Evolutionary conservation across 53 echinoderm and acorn worm genomes (phyloP).

Genomic region (Henricia sp.): DNA sequence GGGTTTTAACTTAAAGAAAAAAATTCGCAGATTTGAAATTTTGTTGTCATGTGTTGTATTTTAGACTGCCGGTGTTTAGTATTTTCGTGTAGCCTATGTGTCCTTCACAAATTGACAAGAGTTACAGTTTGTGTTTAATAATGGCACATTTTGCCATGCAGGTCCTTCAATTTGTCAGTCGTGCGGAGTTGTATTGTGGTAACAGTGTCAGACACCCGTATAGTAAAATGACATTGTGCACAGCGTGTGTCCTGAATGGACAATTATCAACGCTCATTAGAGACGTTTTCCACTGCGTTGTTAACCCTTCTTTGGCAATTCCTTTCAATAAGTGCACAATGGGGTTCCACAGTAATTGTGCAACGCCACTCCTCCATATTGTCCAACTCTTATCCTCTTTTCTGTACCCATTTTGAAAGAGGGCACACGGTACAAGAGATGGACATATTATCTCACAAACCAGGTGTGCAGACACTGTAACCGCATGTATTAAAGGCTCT

Average conservation of each 20-base stretch:
- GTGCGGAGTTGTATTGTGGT: no score
- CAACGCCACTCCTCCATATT: slow-evolving; percentile 34
- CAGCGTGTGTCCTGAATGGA: slow-evolving; percentile 50
- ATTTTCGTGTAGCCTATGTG: no score
- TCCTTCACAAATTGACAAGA: background rate
- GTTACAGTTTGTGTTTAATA: background rate
- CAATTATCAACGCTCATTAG: slow-evolving; percentile 61
- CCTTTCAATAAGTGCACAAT: slow-evolving; percentile 38
- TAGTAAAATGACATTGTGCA: slow-evolving; percentile 26
- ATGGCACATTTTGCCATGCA: background rate
- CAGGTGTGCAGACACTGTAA: no score
- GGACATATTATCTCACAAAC: no score
- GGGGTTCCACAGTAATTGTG: no score
- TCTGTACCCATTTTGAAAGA: no score
- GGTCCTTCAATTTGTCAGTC: slow-evolving; percentile 43
- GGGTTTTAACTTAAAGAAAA: no score
- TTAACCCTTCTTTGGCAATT: slow-evolving; percentile 44
- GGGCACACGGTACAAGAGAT: no score
- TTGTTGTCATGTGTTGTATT: no score
- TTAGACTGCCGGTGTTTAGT: no score
- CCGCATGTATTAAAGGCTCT: no score
- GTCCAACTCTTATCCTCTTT: slow-evolving; percentile 36
- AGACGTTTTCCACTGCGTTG: slow-evolving; percentile 20
- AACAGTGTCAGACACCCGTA: slow-evolving; percentile 37
- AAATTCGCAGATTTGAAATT: no score